These are phyloP conservation scores for Acanthisitta chloris DNA, from an alignment of 2,113 vertebrate species.

Conservation along the genomic window DNA sequence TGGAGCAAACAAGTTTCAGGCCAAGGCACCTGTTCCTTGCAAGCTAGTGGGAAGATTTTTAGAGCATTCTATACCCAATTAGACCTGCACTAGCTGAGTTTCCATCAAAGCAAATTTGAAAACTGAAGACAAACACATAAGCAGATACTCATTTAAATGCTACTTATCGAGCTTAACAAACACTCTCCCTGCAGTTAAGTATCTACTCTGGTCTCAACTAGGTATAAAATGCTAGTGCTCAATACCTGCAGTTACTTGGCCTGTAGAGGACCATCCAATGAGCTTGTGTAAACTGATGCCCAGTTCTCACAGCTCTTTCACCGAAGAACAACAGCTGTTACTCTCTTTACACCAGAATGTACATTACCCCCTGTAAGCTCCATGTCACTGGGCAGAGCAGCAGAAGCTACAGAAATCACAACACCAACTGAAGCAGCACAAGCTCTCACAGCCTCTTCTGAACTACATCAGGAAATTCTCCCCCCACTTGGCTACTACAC, in stretches of 20 bases:
- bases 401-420: not conserved
- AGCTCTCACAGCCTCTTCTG: not conserved
- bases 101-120: not conserved
- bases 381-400: not conserved
- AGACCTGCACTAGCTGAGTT: not conserved
- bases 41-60: not conserved
- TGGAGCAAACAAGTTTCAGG: not conserved
- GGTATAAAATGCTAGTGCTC: not conserved
- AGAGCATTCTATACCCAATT: not conserved
- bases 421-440: not conserved
- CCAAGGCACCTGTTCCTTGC: not conserved
- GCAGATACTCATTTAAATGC: not conserved
- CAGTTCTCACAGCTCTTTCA: not conserved
- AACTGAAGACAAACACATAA: not conserved
- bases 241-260: not conserved
- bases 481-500: not conserved
- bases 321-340: not conserved
- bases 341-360: not conserved
- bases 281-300: not conserved
- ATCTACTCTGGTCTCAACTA: not conserved
- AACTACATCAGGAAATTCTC: not conserved
- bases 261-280: not conserved
- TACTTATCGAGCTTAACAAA: not conserved
- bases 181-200: not conserved
- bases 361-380: not conserved